A percentile compares a stretch with the other conserved stretches of the same genome.
Conservation (phyloP, 2,797 vertebrate species). For the Anomalospiza imberbis region DNA sequence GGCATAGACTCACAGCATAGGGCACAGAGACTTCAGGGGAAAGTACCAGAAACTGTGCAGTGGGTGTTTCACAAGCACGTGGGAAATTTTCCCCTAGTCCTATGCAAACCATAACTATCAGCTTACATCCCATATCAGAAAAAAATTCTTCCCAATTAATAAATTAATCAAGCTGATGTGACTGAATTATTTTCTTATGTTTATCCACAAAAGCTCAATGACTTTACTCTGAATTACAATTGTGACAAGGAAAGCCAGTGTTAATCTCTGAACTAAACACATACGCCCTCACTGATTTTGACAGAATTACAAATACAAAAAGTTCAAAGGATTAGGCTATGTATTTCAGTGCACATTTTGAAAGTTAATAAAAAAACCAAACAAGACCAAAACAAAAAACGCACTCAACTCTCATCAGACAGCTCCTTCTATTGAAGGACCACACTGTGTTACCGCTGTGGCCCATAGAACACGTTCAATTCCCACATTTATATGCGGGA, state of each 20-base stretch:
- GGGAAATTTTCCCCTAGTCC: neutral
- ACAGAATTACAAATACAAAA: neutral
- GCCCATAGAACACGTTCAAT: neutral
- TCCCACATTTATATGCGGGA: neutral
- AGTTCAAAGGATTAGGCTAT: neutral
- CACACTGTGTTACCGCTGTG: neutral
- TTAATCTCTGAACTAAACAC: neutral
- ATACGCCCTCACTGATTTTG: neutral
- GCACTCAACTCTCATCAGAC: neutral
- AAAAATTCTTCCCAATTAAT: neutral
- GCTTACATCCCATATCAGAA: neutral
- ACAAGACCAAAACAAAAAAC: neutral
- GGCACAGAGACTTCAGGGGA: neutral
- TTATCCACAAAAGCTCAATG: neutral
- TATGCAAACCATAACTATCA: neutral
- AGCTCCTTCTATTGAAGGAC: neutral
- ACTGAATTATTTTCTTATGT: neutral
- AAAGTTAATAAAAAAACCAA: neutral
- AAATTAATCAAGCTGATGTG: neutral
- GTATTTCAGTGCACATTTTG: neutral
- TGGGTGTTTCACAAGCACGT: neutral
- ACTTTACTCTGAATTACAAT: neutral
- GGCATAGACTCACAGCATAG: neutral
- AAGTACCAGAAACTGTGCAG: neutral
- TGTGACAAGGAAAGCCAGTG: neutral